Base-by-base conservation (phyloP, 1,140 invertebrate species). In the Diabrotica virgifera region DNA sequence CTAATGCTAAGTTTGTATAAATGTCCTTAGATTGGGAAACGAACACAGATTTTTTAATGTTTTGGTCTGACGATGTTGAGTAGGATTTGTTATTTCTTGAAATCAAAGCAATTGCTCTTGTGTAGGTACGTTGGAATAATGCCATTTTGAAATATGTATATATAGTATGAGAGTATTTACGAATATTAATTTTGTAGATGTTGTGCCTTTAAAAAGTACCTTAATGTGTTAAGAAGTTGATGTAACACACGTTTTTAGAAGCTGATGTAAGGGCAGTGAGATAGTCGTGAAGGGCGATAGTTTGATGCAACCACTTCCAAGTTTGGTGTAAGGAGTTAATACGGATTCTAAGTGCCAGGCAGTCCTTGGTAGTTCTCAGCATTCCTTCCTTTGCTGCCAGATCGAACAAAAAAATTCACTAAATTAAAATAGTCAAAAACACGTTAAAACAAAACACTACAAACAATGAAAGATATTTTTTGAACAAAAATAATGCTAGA, bases 241-340 rank as follows among this genome's bases (percentile, higher is more conserved):
- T 68, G 46, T 35, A 70, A 55, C 64, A 70, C 64, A 78, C 76
- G 80, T 88, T 85, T 82, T 86, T 87, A 80, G 90, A 85, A 74
- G 86, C 86, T 65, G 89, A 84, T 62, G 88, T 89, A 71, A 92
- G 85, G 66, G 88, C 86, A 77, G 93, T 89, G 70, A 95, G 84
- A 74, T 92, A 92, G 72, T 92, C 89, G 85, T 95, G 92, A 60
- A 94, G 83, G 70, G 88, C 87, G 70, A 91, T 89, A 55, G 92
- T 94, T 79, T 93, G 90, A 80, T 95, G 92, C 77, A 95, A 80
- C 92, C 92, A 94, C 92, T 94, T 94, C 87, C 90, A 94, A 73
- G 91, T 94, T 80, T 93, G 91, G 80, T 94, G 90, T 79, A 93
- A 86, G 79, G 84, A 84, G 80, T 89, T 90, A 80, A 89, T 87